Evolutionary conservation across 2,113 vertebrate genomes (phyloP).

Genomic region (Macaca fascicularis): T2T-MFA8v1.1 NC_088377.1:148762501-148763000

Average conservation of each 20-base stretch:
- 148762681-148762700: background rate
- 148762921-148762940: background rate
- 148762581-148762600: background rate
- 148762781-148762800: background rate
- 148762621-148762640: background rate
- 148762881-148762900: background rate
- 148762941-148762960: background rate
- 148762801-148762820: background rate
- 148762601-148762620: background rate
- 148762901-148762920: background rate
- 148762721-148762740: background rate
- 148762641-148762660: background rate
- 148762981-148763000: background rate
- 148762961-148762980: background rate
- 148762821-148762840: background rate
- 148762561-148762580: background rate
- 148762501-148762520: background rate
- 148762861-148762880: conserved; percentile 33
- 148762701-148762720: background rate
- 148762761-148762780: background rate
- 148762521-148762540: background rate
- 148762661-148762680: no score
- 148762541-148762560: background rate
- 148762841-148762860: background rate
- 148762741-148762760: background rate